A percentile compares a stretch with the other conserved stretches of the same genome.
These are phyloP conservation scores for Apteryx mantelli DNA, from an alignment of 2,113 vertebrate species.

Conservation along the genomic window DNA sequence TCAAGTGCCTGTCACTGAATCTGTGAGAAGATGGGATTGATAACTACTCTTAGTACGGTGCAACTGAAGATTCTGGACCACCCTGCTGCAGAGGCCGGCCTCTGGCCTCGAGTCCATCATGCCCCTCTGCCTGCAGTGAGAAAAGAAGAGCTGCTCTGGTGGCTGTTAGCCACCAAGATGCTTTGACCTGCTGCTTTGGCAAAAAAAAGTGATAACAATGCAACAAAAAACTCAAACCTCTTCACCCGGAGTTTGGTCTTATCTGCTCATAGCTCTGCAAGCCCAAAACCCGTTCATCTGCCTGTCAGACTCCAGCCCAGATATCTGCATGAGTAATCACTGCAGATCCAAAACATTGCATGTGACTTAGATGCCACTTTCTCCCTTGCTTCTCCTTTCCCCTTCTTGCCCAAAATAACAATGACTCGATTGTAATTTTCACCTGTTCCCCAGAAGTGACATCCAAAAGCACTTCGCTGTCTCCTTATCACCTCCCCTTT, in stretches of 20 bases:
- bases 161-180: not conserved
- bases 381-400: not conserved
- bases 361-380: slow-evolving; percentile 26
- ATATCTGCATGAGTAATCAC: slow-evolving; percentile 51
- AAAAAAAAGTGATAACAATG: not conserved
- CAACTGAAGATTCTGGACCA: not conserved
- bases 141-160: not conserved
- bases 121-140: not conserved
- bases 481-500: not conserved
- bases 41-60: rapidly evolving
- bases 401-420: not conserved
- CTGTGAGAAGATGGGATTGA: not conserved
- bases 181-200: not conserved
- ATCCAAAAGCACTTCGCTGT: not conserved
- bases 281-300: not conserved
- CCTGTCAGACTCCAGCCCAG: not conserved
- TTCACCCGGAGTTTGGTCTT: not conserved
- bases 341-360: slow-evolving; percentile 17
- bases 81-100: rapidly evolving
- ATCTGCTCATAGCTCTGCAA: not conserved
- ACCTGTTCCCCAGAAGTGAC: not conserved
- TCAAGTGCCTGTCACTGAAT: not conserved
- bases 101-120: rapidly evolving
- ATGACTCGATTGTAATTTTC: not conserved
- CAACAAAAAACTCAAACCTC: not conserved